Percentiles rank a stretch among this genome's conserved stretches.
Evolutionary conservation across 2,797 vertebrate genomes (phyloP).

Genomic region (Steatocranus sp.): DNA sequence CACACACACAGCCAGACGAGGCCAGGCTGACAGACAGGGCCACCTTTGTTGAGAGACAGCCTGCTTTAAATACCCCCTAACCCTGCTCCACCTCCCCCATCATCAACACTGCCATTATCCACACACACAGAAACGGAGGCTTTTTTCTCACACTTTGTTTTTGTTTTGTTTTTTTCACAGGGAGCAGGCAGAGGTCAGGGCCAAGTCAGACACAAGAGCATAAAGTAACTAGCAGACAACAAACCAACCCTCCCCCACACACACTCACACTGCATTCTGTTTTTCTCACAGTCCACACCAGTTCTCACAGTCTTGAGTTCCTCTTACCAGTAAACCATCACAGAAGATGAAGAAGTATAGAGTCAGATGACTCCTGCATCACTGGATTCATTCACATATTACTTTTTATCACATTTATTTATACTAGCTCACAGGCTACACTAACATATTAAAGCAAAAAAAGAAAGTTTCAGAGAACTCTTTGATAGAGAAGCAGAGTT

Average conservation of each 20-base stretch:
- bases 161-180: neutral
- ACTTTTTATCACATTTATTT: neutral
- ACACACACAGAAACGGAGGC: neutral
- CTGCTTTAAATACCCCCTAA: slow-evolving; percentile 13
- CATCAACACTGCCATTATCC: neutral
- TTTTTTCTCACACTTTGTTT: slow-evolving; percentile 42
- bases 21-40: slow-evolving; percentile 48
- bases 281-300: slow-evolving; percentile 6
- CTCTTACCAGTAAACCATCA: neutral
- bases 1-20: neutral
- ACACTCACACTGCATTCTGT: neutral
- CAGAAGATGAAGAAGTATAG: neutral
- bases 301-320: neutral
- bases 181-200: slow-evolving; percentile 55
- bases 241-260: slow-evolving; percentile 1
- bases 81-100: neutral
- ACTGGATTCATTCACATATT: neutral
- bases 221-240: slow-evolving; percentile 14
- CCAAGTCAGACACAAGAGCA: slow-evolving; percentile 45
- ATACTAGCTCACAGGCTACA: neutral
- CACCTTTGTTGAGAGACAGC: slow-evolving; percentile 62
- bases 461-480: neutral
- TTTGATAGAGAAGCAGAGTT: neutral
- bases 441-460: neutral
- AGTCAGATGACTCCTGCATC: neutral